These are phyloP conservation scores for Trachymyrmex cornetzi DNA, from an alignment of 1,140 invertebrate species.

Conservation along the genomic window DNA sequence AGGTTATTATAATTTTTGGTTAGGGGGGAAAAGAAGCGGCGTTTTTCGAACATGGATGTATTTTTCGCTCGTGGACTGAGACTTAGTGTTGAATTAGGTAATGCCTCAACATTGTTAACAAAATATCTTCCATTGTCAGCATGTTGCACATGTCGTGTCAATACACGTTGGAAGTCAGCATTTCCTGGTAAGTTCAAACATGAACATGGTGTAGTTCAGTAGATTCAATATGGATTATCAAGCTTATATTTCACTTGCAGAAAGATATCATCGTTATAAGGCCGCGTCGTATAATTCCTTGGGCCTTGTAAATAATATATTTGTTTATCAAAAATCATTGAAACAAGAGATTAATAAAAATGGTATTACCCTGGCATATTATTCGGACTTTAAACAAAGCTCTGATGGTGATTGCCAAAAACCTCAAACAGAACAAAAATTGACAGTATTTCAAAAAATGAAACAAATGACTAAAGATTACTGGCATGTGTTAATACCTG, in stretches of 20 bases:
- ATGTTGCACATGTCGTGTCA: conserved; percentile 33
- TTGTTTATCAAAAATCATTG: conserved; percentile 4
- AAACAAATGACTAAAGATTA: conserved; percentile 97
- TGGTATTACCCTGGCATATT: conserved; percentile 15
- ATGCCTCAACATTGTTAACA: conserved; percentile 26
- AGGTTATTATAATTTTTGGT: conserved; percentile 50
- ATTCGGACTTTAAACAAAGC: conserved; percentile 46
- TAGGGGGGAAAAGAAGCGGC: conserved; percentile 62
- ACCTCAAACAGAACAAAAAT: conserved; percentile 81
- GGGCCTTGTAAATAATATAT: conserved; percentile 52
- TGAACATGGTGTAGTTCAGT: background rate
- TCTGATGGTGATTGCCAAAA: background rate
- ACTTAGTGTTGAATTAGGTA: conserved; percentile 43
- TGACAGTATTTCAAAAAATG: conserved; percentile 93
- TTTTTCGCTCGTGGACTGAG: conserved; percentile 65
- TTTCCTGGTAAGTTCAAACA: conserved; percentile 64
- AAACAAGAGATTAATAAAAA: conserved; percentile 26
- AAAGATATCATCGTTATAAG: conserved; percentile 49
- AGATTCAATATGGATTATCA: background rate
- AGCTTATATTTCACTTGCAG: conserved; percentile 38
- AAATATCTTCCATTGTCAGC: conserved; percentile 62
- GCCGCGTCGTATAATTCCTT: conserved; percentile 41
- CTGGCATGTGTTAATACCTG: conserved; percentile 97
- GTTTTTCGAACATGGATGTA: conserved; percentile 73
- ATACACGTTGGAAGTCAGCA: conserved; percentile 45